Evolutionary conservation across 2,797 vertebrate species (phyloP), one percentile per base, ranked within the genome.

Genomic region (Mergus octosetaceus): DNA sequence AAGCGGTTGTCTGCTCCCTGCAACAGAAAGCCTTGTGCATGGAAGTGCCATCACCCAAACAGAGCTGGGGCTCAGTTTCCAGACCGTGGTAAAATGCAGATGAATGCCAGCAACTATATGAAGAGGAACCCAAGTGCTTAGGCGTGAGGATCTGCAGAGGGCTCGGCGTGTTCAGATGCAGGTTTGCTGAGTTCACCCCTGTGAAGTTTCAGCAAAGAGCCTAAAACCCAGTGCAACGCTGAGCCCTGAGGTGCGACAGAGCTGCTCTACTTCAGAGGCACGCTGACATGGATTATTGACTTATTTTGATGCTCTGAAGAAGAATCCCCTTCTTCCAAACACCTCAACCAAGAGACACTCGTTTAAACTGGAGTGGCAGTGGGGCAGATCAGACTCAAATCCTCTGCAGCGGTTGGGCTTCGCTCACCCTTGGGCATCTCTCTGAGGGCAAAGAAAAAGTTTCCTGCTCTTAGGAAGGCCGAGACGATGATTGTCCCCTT

Each of bases 251-350:
- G 18, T n/a, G 47, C 16, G 47, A 10, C 27, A 75, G 16, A 27
- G 36, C 24, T 3, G 2, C 32, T 25, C 54, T 77, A 54, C 43
- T 76, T 68, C 69, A 68, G 25, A 38, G 77, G 76, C 51, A 74
- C 30, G 30, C 51, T 64, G 39, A 41, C 0, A 0, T 24, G 60
- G 4, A 4, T 57, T 91, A 75, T 0, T 53, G 76, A 49, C 24
- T 4, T 78, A 84, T 61, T 85, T 83, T 66, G 79, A 49, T 69
- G 13, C 39, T 38, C 43, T 61, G 38, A 89, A 85, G 70, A 79
- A 68, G 8, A 74, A 51, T 47, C 25, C 43, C 54, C 34, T 56
- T 71, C 36, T 76, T 76, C 70, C 30, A 41, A 25, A 89, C 53
- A 83, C 83, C 58, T 13, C 38, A 80, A 5, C 30, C 43, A 56